Evolutionary conservation across 1,140 invertebrate species (phyloP), one percentile per base, ranked within the genome.

Genomic region (Halyomorpha halys): DNA sequence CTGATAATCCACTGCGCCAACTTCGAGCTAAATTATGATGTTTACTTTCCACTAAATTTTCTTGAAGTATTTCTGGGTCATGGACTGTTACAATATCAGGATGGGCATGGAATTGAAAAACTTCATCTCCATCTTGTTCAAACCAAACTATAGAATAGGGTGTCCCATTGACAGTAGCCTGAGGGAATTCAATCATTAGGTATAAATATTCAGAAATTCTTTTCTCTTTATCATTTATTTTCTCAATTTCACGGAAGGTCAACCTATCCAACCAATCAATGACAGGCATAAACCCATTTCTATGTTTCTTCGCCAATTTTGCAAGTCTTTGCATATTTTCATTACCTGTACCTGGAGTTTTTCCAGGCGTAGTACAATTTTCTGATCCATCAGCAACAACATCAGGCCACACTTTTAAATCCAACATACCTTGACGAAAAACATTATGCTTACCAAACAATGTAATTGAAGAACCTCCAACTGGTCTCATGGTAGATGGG

Each of bases 221-320:
- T 73, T 98, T 98, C 76, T 98, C 92, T 66, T 86, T 83, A 74
- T 98, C 91, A 74, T 97, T 97, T 16, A 97, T 93, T 73, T 91
- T 79, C 76, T 98, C 95, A 59, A 99, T 93, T 77, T 98, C 92
- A 39, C 91, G 79, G 75, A 98, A 98, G 11, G 95, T 94, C 45
- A 99, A 78, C 68, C 94, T 80, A 76, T 99, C 96, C 45, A 99
- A 74, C 97, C 97, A 99, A 74, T 97, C 94, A 30, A 97, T 86
- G 77, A 95, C 93, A 39, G 87, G 85, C 73, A 98, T 90, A 72
- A 96, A 91, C 14, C 95, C 95, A 77, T 93, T 93, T 63, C 89
- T 79, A 74, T 98, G 91, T 72, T 94, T 95, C 74, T 98, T 98
- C 0, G 89, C 89, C 30, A 98, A 77, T 77, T 97, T 97, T 0